Evolutionary conservation across 2,113 vertebrate genomes (phyloP), one percentile per base, ranked within the genome.

Genomic region (Trematocara macrostoma): DNA sequence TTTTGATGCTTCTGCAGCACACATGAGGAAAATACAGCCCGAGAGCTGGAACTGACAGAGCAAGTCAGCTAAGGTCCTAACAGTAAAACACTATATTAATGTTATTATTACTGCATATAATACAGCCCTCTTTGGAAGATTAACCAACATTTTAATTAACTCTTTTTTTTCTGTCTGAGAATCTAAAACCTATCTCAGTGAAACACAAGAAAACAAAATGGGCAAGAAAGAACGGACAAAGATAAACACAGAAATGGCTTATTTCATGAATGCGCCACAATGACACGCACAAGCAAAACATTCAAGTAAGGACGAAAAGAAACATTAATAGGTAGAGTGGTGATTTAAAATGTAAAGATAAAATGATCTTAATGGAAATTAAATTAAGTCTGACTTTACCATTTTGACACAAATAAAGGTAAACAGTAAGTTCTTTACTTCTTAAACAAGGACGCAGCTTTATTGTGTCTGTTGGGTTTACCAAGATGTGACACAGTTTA

Each of bases 201-300:
- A 67, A 20, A 67, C 34, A 67, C 61, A 40, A 40, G 34, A 20
- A 67, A 40, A 67, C 61, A 8, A 67, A 67, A 67, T 20, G 11
- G 18, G 34, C 31, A 64, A 11, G 59, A 14, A 40, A 67, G 11
- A 67, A 40, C 11, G 0, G 34, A 67, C 18, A 67, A 67, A 67
- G 34, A 20, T 12, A 38, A 67, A 67, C 61, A 20, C 34, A 20
- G 59, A 64, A 67, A 67, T 40, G 10, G 10, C 3, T 53, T 53
- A 53, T 23, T 18, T 67, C 0, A 38, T 0, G 18, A 67, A 67
- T 38, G 31, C 10, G 1, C 9, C 34, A 20, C 34, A 14, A 20
- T 67, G 34, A 40, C 35, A 40, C 34, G 6, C 34, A 14, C 61
- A 67, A 67, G 12, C 34, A 67, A 67, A 67, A 38, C 59, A 67